phyloP scores from a whole-genome alignment of 2,797 vertebrate genomes.

The Dicrostonyx torquatus region DNA sequence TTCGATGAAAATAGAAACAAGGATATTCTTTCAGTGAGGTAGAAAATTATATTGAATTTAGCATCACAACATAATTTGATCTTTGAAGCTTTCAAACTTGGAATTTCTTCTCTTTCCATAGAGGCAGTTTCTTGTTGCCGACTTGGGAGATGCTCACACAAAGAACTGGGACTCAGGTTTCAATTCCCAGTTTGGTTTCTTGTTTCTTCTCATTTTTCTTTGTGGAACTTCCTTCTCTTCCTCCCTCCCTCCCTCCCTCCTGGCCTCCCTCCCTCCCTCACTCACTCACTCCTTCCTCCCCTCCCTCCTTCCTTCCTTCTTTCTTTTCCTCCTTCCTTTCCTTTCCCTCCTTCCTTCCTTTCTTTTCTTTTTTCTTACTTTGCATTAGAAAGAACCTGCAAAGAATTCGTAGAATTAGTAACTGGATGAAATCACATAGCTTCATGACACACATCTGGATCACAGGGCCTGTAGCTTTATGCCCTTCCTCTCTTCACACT shows the following conservation, averaged over 20 bases:
- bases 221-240: background rate
- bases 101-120: slow-evolving; percentile 1
- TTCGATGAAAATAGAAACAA: slow-evolving; percentile 47
- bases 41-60: slow-evolving; percentile 55
- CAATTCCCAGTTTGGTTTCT: slow-evolving; percentile 22
- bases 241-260: no score
- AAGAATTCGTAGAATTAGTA: slow-evolving; percentile 28
- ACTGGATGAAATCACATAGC: background rate
- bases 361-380: no score
- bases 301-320: no score
- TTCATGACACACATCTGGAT: background rate
- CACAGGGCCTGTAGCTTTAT: background rate
- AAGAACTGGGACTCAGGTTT: slow-evolving; percentile 27
- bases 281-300: no score
- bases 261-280: no score
- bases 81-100: slow-evolving; percentile 56
- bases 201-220: slow-evolving; percentile 41
- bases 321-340: no score
- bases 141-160: background rate
- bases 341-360: no score
- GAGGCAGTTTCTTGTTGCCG: slow-evolving; percentile 19
- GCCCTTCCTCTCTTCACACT: background rate
- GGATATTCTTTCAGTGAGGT: slow-evolving; percentile 33
- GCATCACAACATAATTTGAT: slow-evolving; percentile 46
- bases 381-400: background rate